Conservation (phyloP, 2,888 invertebrate species). For the Halictus ligatus region DNA sequence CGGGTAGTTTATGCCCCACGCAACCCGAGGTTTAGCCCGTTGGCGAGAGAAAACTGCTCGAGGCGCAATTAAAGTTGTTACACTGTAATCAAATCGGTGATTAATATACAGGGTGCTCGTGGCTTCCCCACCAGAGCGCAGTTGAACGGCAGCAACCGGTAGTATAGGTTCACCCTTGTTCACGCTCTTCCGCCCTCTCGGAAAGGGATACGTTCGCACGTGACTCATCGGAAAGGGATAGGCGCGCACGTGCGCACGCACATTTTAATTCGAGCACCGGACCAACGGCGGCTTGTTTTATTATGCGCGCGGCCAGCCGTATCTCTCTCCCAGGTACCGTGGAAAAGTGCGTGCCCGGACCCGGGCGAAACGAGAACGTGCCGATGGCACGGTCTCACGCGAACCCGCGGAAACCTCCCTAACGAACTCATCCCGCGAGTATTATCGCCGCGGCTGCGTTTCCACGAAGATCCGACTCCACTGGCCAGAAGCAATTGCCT, state of each 20-base stretch:
- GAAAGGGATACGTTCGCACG: neutral
- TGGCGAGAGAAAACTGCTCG: slow-evolving; percentile 3
- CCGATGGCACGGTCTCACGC: slow-evolving; percentile 53
- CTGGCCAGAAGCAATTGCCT: slow-evolving; percentile 14
- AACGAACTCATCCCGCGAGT: slow-evolving; percentile 49
- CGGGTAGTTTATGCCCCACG: neutral
- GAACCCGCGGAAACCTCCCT: slow-evolving; percentile 46
- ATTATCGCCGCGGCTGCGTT: slow-evolving; percentile 26
- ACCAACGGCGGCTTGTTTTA: neutral
- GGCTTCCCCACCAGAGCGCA: neutral
- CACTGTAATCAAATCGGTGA: slow-evolving; percentile 53
- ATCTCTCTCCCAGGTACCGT: slow-evolving; percentile 21
- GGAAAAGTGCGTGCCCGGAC: slow-evolving; percentile 42
- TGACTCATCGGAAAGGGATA: slow-evolving; percentile 55
- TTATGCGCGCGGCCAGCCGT: slow-evolving; percentile 37
- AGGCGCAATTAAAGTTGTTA: slow-evolving; percentile 38
- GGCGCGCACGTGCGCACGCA: slow-evolving; percentile 54
- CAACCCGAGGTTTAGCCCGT: neutral
- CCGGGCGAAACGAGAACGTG: slow-evolving; percentile 39
- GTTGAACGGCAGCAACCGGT: slow-evolving; percentile 21
- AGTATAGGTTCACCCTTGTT: slow-evolving; percentile 31
- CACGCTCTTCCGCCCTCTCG: slow-evolving; percentile 32
- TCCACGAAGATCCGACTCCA: slow-evolving; percentile 24
- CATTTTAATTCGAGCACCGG: slow-evolving; percentile 41
- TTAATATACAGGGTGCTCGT: slow-evolving; percentile 33